Evolutionary conservation across 2,888 invertebrate species (phyloP).

Genomic region (Lingula anatina): DNA sequence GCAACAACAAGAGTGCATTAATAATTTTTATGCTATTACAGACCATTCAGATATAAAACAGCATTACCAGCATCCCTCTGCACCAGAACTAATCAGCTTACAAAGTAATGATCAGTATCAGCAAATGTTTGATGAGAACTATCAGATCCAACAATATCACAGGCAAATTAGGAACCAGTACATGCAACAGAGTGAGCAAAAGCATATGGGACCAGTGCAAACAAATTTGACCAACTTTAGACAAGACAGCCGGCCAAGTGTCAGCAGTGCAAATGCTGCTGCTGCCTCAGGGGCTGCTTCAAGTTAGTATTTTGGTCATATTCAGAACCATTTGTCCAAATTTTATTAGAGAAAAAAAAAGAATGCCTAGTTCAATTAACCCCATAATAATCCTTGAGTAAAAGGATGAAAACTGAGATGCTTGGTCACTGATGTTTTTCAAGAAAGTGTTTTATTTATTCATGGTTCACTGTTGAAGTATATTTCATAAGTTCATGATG

Average conservation of each 20-base stretch:
- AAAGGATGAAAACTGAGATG: no score
- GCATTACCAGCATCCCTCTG: not conserved
- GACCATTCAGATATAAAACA: no score
- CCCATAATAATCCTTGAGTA: no score
- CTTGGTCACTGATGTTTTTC: no score
- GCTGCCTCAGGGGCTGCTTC: not conserved
- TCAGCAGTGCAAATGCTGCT: not conserved
- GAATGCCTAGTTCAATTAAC: not conserved
- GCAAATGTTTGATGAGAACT: conserved; percentile 38
- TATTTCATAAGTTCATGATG: no score
- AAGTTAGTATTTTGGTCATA: conserved; percentile 1
- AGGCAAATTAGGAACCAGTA: conserved; percentile 40
- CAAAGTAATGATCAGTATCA: not conserved
- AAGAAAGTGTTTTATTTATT: no score
- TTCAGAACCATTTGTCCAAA: not conserved
- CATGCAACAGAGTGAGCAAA: no score
- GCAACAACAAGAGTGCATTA: no score
- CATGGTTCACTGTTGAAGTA: no score
- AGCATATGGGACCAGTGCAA: no score
- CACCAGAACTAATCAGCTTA: not conserved
- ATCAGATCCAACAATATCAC: conserved; percentile 43
- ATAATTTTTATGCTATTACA: no score
- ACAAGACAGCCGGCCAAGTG: not conserved
- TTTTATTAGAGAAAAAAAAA: not conserved
- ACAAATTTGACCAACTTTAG: not conserved